Base-by-base conservation (phyloP, 2,888 invertebrate genomes). In the Crioceris asparagi region DNA sequence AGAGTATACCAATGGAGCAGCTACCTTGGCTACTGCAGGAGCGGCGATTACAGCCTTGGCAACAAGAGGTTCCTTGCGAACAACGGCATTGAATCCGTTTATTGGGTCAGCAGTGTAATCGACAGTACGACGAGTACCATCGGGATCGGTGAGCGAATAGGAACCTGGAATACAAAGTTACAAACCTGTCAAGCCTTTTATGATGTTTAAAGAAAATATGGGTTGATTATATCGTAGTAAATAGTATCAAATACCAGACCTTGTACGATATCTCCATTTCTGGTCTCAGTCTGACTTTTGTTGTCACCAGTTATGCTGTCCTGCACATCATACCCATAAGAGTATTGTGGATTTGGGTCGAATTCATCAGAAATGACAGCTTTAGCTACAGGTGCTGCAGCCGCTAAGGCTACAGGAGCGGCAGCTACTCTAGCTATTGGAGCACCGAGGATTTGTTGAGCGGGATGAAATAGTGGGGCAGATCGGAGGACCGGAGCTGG, bases 261-360 rank as follows among this genome's bases (percentile, higher is more conserved):
- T 56, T 72, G 71, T 23, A 78, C 77, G 48, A 69, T 69, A 62
- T 76, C 75, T 8, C 78, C 78, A 45, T 67, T 65, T 42, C 71
- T 19, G 69, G 69, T 47, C 69, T 71, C 77, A 47, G 72, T 71
- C 60, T 78, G 78, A 19, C 64, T 66, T 57, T 74, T 73, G 60
- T 55, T 69, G 64, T 73, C 73, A 11, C 73, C 72, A 44, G 72
- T 73, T 34, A 71, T 60, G 42, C 65, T 61, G 47, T 74, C 73
- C 50, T 72, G 70, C 7, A 74, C 70, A 44, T 72, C 70, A 57
- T 74, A 74, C 1, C 69, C 66, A 61, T 67, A 74, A 53, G 66
- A 67, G 64, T 73, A 74, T 49, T 73, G 72, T 1, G 74, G 67
- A 35, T 58, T 53, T 17, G 55, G 57, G 40, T 61, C 59, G 51